Evolutionary conservation across 2,888 invertebrate genomes (phyloP).

Genomic region (Caenorhabditis macrosperma): DNA sequence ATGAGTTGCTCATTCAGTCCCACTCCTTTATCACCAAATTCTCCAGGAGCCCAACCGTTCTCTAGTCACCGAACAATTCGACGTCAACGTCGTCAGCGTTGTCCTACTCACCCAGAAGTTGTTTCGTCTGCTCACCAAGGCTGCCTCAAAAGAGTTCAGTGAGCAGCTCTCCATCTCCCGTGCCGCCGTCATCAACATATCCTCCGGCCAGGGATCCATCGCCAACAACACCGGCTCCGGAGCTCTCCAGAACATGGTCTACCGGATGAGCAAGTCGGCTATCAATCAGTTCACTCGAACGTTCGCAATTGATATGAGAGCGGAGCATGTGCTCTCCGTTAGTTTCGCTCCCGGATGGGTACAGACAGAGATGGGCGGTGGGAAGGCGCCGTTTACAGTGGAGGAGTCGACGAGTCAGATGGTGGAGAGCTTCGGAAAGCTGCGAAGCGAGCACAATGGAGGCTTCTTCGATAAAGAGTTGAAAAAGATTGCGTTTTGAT

Average conservation of each 20-base stretch:
- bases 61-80: slow-evolving; percentile 12
- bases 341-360: slow-evolving; percentile 67
- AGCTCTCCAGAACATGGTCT: slow-evolving; percentile 34
- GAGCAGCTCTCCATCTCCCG: not conserved
- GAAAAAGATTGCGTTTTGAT: not conserved
- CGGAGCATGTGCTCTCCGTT: slow-evolving; percentile 51
- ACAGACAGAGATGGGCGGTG: slow-evolving; percentile 70
- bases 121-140: slow-evolving; percentile 10
- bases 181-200: slow-evolving; percentile 39
- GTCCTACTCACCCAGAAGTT: slow-evolving; percentile 29
- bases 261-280: slow-evolving; percentile 63
- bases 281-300: slow-evolving; percentile 67
- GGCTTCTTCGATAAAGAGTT: slow-evolving; percentile 5
- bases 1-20: not conserved
- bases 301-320: slow-evolving; percentile 50
- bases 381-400: slow-evolving; percentile 48
- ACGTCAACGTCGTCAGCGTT: slow-evolving; percentile 18
- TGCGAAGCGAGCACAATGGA: slow-evolving; percentile 19
- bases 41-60: slow-evolving; percentile 1
- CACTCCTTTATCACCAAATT: no score
- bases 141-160: not conserved
- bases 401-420: slow-evolving; percentile 12
- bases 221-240: slow-evolving; percentile 49
- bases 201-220: slow-evolving; percentile 51
- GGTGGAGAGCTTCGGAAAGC: slow-evolving; percentile 6